Conservation (phyloP, 92 coral and sea anemone species). For the Porites evermanni region DNA sequence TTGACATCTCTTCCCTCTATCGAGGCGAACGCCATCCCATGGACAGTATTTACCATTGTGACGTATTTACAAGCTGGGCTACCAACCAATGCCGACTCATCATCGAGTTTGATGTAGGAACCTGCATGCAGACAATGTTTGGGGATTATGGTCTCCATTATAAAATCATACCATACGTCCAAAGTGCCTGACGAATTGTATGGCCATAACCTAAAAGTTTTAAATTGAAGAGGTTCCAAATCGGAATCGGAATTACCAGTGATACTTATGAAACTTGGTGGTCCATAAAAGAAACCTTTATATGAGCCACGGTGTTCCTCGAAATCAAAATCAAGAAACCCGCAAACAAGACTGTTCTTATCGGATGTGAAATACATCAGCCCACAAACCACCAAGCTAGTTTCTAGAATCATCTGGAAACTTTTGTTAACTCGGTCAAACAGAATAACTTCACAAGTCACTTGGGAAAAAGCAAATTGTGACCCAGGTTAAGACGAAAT, state of each 20-base stretch:
- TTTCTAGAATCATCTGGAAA: too few relatives aligned
- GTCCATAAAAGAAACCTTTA: too few relatives aligned
- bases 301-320: neutral
- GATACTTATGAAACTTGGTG: neutral
- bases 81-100: too few relatives aligned
- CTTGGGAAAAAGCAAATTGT: neutral
- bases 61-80: too few relatives aligned
- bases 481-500: slow-evolving; percentile 4
- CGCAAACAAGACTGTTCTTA: neutral
- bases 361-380: slow-evolving; percentile 5
- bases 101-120: too few relatives aligned
- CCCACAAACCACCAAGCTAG: neutral
- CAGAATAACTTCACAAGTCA: neutral
- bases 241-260: neutral
- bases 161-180: too few relatives aligned
- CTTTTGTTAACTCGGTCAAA: neutral
- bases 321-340: neutral
- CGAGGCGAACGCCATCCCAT: neutral
- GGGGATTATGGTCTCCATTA: neutral
- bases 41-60: too few relatives aligned
- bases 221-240: accelerated
- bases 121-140: neutral
- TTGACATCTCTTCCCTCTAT: too few relatives aligned
- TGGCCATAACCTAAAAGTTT: neutral
- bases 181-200: neutral